phyloP scores from a whole-genome alignment of 2,797 vertebrate species.

The Aphelocoma californica region DNA sequence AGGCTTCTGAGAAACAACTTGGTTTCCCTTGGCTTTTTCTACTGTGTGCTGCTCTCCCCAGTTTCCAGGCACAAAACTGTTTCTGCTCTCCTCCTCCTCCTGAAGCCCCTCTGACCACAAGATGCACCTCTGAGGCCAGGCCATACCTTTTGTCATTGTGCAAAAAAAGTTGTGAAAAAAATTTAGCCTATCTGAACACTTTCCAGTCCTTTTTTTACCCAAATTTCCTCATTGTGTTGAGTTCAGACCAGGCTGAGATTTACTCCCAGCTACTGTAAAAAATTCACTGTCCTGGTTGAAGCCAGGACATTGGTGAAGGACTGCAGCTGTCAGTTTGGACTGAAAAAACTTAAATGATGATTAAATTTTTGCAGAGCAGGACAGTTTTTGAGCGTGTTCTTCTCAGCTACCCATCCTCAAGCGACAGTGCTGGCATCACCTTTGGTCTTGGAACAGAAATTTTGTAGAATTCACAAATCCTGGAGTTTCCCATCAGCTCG shows the following conservation, averaged over 20 bases:
- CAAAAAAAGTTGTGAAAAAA: not conserved
- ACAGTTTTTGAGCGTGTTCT: accelerated
- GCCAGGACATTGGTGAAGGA: not conserved
- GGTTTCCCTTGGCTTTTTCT: not conserved
- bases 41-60: accelerated
- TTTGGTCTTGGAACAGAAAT: not conserved
- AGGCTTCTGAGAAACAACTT: not conserved
- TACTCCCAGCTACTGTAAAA: not conserved
- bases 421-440: accelerated
- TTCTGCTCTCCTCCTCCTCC: not conserved
- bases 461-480: not conserved
- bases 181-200: no score
- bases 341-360: not conserved
- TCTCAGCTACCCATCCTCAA: not conserved
- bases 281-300: not conserved
- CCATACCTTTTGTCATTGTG: not conserved
- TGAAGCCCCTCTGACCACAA: accelerated
- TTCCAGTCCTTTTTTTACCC: not conserved
- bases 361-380: not conserved
- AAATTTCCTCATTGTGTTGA: not conserved
- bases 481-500: accelerated
- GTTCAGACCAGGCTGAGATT: not conserved
- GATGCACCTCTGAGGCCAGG: not conserved
- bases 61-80: not conserved
- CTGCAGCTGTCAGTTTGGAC: not conserved